phyloP scores from a whole-genome alignment of 2,797 vertebrate species.

The Phataginus tetradactyla region DNA sequence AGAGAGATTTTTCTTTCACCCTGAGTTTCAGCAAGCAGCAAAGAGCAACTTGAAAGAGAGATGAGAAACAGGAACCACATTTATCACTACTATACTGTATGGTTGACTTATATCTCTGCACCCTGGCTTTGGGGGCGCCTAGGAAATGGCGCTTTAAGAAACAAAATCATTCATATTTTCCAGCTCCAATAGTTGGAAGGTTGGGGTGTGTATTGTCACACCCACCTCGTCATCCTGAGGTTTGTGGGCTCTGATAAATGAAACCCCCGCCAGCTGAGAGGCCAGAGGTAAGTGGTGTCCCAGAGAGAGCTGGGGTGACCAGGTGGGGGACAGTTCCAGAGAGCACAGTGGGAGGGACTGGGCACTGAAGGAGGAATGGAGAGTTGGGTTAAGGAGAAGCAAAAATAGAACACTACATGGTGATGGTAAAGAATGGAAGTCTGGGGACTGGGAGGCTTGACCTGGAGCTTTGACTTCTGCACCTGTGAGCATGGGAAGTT shows the following conservation, averaged over 20 bases:
- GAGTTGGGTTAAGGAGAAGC: neutral
- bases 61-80: neutral
- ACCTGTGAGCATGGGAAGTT: neutral
- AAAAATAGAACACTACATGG: neutral
- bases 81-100: neutral
- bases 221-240: neutral
- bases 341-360: neutral
- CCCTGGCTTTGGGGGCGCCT: neutral
- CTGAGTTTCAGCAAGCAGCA: neutral
- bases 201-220: neutral
- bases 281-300: neutral
- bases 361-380: neutral
- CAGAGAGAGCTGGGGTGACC: neutral
- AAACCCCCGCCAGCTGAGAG: neutral
- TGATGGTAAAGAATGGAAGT: neutral
- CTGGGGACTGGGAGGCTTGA: neutral
- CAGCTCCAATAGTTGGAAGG: neutral
- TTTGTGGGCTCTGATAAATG: neutral
- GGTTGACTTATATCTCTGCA: neutral
- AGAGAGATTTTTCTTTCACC: neutral
- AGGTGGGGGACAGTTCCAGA: neutral
- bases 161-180: neutral
- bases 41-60: neutral
- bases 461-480: neutral
- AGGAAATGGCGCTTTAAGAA: neutral